Percentiles rank a stretch among this genome's conserved stretches.
phyloP scores from a whole-genome alignment of 2,888 invertebrate species.

The Dilophus febrilis region DNA sequence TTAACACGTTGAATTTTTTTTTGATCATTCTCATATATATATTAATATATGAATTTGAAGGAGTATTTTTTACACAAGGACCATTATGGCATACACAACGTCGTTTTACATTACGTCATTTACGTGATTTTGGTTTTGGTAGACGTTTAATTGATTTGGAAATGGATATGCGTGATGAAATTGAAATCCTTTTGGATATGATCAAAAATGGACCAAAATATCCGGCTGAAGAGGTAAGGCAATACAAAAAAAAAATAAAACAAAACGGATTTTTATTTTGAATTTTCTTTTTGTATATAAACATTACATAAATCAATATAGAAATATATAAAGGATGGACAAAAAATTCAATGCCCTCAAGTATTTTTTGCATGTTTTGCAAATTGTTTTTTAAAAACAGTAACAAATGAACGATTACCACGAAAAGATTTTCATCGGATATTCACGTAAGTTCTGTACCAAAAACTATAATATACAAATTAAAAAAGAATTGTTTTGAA shows the following conservation, averaged over 20 bases:
- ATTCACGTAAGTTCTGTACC: slow-evolving; percentile 25
- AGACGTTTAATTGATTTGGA: slow-evolving; percentile 40
- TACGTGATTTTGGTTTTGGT: slow-evolving; percentile 53
- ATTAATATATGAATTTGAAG: slow-evolving; percentile 22
- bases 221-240: slow-evolving; percentile 24
- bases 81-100: slow-evolving; percentile 46
- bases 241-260: no score
- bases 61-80: slow-evolving; percentile 51
- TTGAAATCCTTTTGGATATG: slow-evolving; percentile 29
- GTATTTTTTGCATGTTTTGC: slow-evolving; percentile 35
- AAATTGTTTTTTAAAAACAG: slow-evolving; percentile 38
- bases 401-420: slow-evolving; percentile 34
- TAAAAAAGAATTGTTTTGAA: no score
- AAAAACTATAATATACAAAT: no score
- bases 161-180: slow-evolving; percentile 29
- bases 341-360: slow-evolving; percentile 33
- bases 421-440: slow-evolving; percentile 34
- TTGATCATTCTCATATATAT: no score
- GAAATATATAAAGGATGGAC: slow-evolving; percentile 14
- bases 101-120: slow-evolving; percentile 43
- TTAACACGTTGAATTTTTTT: not conserved
- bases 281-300: no score
- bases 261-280: no score
- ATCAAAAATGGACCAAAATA: slow-evolving; percentile 32
- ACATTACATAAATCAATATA: no score